A percentile compares a stretch with the other conserved stretches of the same genome.
These are phyloP conservation scores for Mus pahari DNA, from an alignment of 2,113 vertebrate genomes.

Conservation along the genomic window DNA sequence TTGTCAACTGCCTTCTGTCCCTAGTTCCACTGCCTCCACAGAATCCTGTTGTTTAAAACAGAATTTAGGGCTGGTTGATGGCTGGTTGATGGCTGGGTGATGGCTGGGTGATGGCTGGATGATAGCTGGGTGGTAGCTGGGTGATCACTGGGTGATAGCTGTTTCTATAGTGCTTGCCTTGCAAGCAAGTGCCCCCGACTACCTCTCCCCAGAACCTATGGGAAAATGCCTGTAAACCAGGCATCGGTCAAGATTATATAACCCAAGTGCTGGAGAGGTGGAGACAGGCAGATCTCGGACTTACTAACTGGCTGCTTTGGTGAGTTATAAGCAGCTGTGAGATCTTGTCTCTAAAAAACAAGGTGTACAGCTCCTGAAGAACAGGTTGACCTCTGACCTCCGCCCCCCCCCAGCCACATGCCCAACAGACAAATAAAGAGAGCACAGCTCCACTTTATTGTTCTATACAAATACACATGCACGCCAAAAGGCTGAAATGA, in stretches of 20 bases:
- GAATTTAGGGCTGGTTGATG: background rate
- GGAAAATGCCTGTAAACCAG: no score
- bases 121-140: no score
- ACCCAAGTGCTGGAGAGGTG: background rate
- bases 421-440: no score
- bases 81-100: no score
- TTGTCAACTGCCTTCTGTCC: background rate
- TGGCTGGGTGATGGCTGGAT: no score
- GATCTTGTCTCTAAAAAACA: background rate
- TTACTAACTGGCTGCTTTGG: background rate
- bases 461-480: background rate
- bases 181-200: background rate
- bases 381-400: background rate
- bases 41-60: slow-evolving; percentile 8
- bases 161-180: background rate
- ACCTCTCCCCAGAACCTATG: background rate
- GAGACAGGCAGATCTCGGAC: background rate
- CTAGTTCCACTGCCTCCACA: background rate
- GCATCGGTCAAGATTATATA: background rate
- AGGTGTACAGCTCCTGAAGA: background rate
- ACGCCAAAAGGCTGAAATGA: background rate
- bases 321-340: background rate
- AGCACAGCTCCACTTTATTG: background rate
- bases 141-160: background rate
- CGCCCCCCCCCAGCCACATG: no score